phyloP scores from a whole-genome alignment of 2,888 invertebrate species.

The Scaptomyza polygonia region DNA sequence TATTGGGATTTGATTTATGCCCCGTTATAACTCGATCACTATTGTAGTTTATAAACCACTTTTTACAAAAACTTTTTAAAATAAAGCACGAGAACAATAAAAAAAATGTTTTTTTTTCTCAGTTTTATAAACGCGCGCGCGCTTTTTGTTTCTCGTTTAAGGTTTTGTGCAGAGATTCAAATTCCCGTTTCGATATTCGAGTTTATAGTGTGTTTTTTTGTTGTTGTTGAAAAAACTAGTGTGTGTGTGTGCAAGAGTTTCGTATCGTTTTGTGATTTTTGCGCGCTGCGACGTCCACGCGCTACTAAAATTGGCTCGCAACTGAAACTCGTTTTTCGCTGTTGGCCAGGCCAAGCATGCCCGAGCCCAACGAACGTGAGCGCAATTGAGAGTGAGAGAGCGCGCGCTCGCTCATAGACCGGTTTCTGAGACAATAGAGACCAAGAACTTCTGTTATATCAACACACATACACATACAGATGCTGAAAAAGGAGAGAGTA shows the following conservation, averaged over 20 bases:
- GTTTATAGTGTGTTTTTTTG: slow-evolving; percentile 16
- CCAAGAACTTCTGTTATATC: slow-evolving; percentile 65
- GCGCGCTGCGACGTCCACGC: slow-evolving; percentile 71
- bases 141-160: slow-evolving; percentile 24
- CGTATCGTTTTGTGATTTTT: slow-evolving; percentile 12
- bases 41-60: not conserved
- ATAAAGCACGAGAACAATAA: slow-evolving; percentile 21
- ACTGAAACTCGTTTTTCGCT: slow-evolving; percentile 80
- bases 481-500: not conserved
- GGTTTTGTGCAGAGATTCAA: slow-evolving; percentile 29
- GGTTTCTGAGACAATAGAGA: slow-evolving; percentile 25
- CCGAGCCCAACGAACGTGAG: slow-evolving; percentile 10
- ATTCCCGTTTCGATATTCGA: slow-evolving; percentile 46
- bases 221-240: not conserved
- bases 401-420: slow-evolving; percentile 24
- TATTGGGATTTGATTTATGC: slow-evolving; percentile 5
- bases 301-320: slow-evolving; percentile 69
- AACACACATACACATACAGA: slow-evolving; percentile 26
- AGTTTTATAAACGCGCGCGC: slow-evolving; percentile 33
- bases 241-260: not conserved
- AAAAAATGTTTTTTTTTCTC: slow-evolving; percentile 35
- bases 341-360: slow-evolving; percentile 48
- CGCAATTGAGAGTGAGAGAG: slow-evolving; percentile 2
- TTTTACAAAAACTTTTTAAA: slow-evolving; percentile 15
- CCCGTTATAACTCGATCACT: not conserved